Evolutionary conservation across 2,888 invertebrate species (phyloP), one percentile per base, ranked within the genome.

Genomic region (Toxonevra muliebris): DNA sequence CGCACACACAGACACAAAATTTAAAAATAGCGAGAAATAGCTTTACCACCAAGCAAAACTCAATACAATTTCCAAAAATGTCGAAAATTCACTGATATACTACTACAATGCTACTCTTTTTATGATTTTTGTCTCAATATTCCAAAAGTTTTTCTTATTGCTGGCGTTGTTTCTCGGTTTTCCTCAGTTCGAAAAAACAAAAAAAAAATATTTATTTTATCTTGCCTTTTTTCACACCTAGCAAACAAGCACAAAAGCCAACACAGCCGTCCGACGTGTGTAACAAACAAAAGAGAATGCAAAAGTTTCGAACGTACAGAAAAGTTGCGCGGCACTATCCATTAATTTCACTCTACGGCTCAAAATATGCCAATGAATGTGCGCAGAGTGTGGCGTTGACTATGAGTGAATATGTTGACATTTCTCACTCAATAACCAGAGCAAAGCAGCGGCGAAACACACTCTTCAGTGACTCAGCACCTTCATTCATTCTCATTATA

Each of bases 261-360:
- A 71, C 71, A 66, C 66, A 69, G 69, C 69, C 70, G 71, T 71
- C 67, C 69, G 65, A 71, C 65, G 65, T 68, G 68, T 72, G 68
- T 70, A 71, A 63, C 70, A 65, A 70, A 72, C 66, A 71, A 73
- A 63, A 68, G 59, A 68, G 62, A 72, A 70, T 71, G 71, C 71
- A 69, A 71, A 72, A 70, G 58, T 63, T 68, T 59, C 20, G 63
- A 70, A 73, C 68, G 53, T 69, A 69, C 70, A 66, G 65, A 70
- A 74, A 71, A 68, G 41, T 65, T 10, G 54, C 57, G 7, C 30
- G 30, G 58, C 65, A 52, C 61, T 53, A 30, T 17, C 20, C 30
- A 68, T 63, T 70, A 65, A 53, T 71, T 68, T 61, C 65, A 69
- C 71, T 69, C 71, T 69, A 69, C 63, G 55, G 65, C 62, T 42